These are phyloP conservation scores for Rhagium mordax DNA, from an alignment of 2,888 invertebrate species.

Conservation along the genomic window DNA sequence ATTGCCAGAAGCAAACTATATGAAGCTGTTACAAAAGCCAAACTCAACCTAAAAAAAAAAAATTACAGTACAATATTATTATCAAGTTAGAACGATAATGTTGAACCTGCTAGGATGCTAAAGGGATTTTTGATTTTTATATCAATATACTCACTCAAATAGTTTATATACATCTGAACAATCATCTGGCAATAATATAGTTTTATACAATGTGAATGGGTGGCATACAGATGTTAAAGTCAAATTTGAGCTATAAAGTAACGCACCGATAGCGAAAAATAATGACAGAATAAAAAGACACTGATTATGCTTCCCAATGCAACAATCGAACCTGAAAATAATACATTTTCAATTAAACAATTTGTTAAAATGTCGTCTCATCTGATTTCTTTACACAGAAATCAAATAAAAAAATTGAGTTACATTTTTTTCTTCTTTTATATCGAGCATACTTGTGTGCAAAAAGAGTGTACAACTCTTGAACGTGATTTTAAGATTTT, in stretches of 20 bases:
- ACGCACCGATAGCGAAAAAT: slow-evolving; percentile 76
- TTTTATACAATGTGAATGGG: slow-evolving; percentile 79
- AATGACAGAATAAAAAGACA: slow-evolving; percentile 82
- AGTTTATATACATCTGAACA: slow-evolving; percentile 89
- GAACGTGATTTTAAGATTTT: too few species aligned
- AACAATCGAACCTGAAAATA: slow-evolving; percentile 83
- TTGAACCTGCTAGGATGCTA: too few species aligned
- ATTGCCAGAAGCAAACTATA: slow-evolving; percentile 61
- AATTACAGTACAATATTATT: too few species aligned
- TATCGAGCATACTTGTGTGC: too few species aligned
- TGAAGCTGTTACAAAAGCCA: slow-evolving; percentile 63
- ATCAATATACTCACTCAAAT: slow-evolving; percentile 76
- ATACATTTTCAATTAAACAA: slow-evolving; percentile 13
- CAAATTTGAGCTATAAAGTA: slow-evolving; percentile 84
- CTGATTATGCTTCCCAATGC: slow-evolving; percentile 86
- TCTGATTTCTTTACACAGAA: too few species aligned
- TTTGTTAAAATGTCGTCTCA: not conserved
- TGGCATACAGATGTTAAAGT: slow-evolving; percentile 91
- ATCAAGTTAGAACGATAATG: too few species aligned
- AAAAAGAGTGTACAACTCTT: too few species aligned
- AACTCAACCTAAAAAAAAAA: slow-evolving; percentile 58
- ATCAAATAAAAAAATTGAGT: too few species aligned
- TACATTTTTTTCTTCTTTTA: too few species aligned
- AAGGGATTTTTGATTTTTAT: too few species aligned
- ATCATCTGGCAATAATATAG: slow-evolving; percentile 85